These are phyloP conservation scores for Cistogaster globosa DNA, from an alignment of 2,888 invertebrate genomes.

Conservation along the genomic window DNA sequence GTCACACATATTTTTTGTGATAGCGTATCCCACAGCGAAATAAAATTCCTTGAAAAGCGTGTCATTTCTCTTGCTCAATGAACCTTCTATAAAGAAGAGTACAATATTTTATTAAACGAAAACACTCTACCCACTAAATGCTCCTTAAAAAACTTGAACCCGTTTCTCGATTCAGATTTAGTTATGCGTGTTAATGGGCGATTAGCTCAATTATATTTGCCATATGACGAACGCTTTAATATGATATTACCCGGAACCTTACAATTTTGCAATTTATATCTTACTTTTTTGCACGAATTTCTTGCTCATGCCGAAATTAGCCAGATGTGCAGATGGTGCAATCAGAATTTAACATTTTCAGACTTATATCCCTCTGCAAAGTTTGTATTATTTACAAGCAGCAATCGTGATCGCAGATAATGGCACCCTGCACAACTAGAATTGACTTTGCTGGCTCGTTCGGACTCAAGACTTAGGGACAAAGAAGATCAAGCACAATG, in stretches of 20 bases:
- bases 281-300: not conserved
- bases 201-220: too few species aligned
- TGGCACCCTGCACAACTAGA: too few species aligned
- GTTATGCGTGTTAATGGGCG: not conserved
- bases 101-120: too few species aligned
- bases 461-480: too few species aligned
- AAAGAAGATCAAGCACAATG: too few species aligned
- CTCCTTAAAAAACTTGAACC: not conserved
- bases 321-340: conserved; percentile 2
- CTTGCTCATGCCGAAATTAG: not conserved
- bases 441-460: too few species aligned
- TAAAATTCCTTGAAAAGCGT: not conserved
- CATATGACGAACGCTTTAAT: not conserved
- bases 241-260: not conserved
- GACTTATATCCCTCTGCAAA: too few species aligned
- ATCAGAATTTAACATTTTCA: too few species aligned
- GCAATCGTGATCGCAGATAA: too few species aligned
- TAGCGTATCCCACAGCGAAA: not conserved
- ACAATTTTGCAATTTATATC: too few species aligned
- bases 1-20: too few species aligned
- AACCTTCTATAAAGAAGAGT: not conserved
- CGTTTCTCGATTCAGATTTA: not conserved
- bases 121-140: not conserved
- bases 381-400: too few species aligned
- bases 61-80: not conserved